A percentile compares a stretch with the other conserved stretches of the same genome.
Evolutionary conservation across 2,113 vertebrate species (phyloP).

Genomic region (Chitala chitala): DNA sequence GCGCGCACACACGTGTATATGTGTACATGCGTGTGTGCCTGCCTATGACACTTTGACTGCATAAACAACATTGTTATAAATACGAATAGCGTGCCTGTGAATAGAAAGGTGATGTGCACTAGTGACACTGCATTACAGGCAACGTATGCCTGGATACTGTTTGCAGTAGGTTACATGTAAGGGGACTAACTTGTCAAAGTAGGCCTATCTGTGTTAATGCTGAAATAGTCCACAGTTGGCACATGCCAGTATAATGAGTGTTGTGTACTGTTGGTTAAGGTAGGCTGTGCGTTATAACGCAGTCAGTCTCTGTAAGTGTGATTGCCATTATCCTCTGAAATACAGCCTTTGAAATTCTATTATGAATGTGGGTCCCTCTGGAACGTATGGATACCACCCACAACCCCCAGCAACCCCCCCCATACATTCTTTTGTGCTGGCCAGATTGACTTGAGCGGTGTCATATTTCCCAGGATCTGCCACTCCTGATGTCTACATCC

Average conservation of each 20-base stretch:
- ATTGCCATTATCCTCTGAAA: conserved; percentile 8
- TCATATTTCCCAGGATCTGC: conserved; percentile 51
- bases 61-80: no score
- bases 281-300: background rate
- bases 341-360: conserved; percentile 14
- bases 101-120: no score
- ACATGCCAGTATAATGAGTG: background rate
- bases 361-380: conserved; percentile 9
- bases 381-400: background rate
- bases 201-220: no score
- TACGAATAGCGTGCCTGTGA: no score
- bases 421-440: conserved; percentile 16
- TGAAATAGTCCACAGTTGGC: no score
- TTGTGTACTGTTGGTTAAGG: background rate
- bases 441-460: conserved; percentile 41
- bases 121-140: no score
- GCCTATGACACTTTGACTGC: no score
- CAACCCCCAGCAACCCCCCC: background rate
- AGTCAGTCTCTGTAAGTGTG: background rate
- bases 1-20: no score
- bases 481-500: conserved; percentile 31
- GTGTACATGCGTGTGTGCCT: no score
- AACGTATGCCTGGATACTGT: no score
- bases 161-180: no score
- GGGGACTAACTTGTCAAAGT: no score